phyloP scores from a whole-genome alignment of 2,888 invertebrate genomes.

The Prenolepis imparis region DNA sequence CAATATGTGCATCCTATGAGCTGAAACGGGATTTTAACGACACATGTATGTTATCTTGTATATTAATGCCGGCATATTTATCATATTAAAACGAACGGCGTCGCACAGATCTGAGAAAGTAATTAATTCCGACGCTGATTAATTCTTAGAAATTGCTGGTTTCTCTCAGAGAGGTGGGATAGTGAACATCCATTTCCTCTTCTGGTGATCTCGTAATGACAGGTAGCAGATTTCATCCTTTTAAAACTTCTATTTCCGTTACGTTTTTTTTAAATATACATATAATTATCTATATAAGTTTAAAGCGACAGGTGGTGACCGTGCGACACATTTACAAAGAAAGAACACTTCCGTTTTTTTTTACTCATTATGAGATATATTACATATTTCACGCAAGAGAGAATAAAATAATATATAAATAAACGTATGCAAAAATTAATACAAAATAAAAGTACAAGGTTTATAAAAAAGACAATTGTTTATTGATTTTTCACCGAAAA shows the following conservation, averaged over 20 bases:
- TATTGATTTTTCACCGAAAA: neutral
- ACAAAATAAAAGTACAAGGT: neutral
- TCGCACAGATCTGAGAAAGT: conserved; percentile 61
- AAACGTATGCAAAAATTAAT: neutral
- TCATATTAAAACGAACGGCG: conserved; percentile 68
- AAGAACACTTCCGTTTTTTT: neutral
- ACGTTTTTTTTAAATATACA: conserved; percentile 49
- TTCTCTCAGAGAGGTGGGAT: conserved; percentile 53
- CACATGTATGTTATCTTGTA: conserved; percentile 62
- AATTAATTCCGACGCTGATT: conserved; percentile 81
- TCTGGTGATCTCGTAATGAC: conserved; percentile 53
- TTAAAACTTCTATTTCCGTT: conserved; percentile 60
- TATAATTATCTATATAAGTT: conserved; percentile 45
- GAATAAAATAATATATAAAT: neutral
- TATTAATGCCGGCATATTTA: conserved; percentile 74
- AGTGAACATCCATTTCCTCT: conserved; percentile 47
- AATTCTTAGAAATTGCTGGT: conserved; percentile 77
- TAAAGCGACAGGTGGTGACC: conserved; percentile 72
- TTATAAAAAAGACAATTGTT: neutral
- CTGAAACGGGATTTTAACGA: conserved; percentile 66
- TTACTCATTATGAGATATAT: neutral
- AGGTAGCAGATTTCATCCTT: conserved; percentile 69
- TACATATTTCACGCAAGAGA: neutral
- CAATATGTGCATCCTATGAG: conserved; percentile 47
- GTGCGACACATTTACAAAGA: conserved; percentile 50